A percentile compares a stretch with the other conserved stretches of the same genome.
phyloP scores from a whole-genome alignment of 2,888 invertebrate species.

The Cybosia mesomella region DNA sequence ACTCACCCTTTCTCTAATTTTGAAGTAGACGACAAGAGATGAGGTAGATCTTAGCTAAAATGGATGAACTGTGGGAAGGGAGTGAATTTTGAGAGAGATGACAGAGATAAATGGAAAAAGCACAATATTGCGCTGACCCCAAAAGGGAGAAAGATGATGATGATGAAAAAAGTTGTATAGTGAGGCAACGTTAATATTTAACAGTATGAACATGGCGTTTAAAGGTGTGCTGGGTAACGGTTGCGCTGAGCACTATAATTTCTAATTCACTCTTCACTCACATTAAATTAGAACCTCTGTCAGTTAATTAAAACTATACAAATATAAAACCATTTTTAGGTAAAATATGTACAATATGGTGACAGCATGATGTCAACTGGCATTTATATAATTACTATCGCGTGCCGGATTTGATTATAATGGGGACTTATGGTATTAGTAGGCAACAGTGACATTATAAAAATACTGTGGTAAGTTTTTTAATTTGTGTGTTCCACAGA shows the following conservation, averaged over 20 bases:
- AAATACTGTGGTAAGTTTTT: background rate
- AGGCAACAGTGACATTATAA: background rate
- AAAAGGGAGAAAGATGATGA: no score
- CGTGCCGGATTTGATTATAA: conserved; percentile 27
- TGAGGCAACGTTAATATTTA: no score
- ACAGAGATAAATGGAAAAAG: no score
- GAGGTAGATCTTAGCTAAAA: no score
- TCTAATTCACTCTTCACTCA: conserved; percentile 1
- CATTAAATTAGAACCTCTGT: background rate
- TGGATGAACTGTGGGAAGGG: no score
- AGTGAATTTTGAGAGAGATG: no score
- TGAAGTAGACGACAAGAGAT: no score
- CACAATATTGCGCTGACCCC: no score
- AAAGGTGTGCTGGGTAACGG: background rate
- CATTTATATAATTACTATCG: conserved; percentile 42
- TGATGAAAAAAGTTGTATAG: no score
- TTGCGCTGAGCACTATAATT: background rate
- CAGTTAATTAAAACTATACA: background rate
- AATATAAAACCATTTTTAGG: conserved; percentile 15
- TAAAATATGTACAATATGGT: background rate
- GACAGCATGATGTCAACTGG: conserved; percentile 26
- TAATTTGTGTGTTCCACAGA: no score
- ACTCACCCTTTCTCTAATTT: no score
- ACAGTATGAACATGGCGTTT: background rate
- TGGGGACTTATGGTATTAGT: background rate